Conservation (phyloP, 2,113 vertebrate species). For the Strigops habroptila region DNA sequence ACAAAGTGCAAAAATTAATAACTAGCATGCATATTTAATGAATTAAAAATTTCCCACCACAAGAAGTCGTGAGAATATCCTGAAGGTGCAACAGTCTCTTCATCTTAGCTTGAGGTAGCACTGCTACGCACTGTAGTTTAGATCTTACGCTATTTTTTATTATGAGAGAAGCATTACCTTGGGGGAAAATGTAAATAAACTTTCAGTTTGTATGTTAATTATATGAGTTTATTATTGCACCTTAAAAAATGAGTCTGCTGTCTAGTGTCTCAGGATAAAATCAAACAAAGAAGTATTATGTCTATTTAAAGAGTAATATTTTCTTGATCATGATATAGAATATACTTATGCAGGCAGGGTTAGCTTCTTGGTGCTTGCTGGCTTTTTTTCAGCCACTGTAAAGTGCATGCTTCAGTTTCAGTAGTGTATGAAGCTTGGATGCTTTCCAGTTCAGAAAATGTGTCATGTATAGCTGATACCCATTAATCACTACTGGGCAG, state of each 20-base stretch:
- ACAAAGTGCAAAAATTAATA: neutral
- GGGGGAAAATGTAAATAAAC: neutral
- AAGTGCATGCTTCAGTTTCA: neutral
- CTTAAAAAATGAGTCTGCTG: neutral
- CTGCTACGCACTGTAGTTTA: neutral
- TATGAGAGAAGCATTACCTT: neutral
- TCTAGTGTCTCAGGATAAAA: neutral
- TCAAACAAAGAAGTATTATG: neutral
- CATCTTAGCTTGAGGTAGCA: neutral
- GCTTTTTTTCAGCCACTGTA: neutral
- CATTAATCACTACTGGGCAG: neutral
- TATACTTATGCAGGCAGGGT: neutral
- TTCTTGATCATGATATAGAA: neutral
- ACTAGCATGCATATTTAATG: neutral
- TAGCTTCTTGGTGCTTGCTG: neutral
- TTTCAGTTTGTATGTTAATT: neutral
- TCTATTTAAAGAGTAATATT: neutral
- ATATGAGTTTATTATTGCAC: neutral
- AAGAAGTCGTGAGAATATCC: neutral
- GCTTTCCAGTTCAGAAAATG: neutral
- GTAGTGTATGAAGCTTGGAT: neutral
- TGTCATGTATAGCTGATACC: neutral
- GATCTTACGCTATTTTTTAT: neutral
- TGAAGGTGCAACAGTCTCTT: neutral
- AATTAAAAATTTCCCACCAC: neutral